These are phyloP conservation scores for Drosophila aff. DNA, from an alignment of 1,140 invertebrate genomes.

Conservation along the genomic window DNA sequence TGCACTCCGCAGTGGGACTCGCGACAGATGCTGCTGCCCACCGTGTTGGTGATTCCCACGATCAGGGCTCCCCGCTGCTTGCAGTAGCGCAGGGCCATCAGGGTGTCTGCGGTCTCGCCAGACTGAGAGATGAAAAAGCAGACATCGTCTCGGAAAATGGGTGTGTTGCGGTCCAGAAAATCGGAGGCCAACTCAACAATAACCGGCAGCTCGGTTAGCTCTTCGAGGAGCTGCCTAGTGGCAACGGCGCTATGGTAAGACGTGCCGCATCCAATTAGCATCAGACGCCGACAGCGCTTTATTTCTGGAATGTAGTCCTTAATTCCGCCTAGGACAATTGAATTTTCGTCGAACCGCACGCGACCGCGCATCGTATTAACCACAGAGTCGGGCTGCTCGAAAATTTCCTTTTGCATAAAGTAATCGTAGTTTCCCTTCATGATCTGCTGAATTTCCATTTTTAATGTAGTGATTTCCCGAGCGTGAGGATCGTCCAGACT, in stretches of 20 bases:
- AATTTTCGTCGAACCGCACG: slow-evolving; percentile 93
- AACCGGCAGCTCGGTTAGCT: slow-evolving; percentile 98
- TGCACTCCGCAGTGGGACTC: slow-evolving; percentile 99
- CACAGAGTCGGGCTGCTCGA: slow-evolving; percentile 99
- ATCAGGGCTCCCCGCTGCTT: slow-evolving; percentile 98
- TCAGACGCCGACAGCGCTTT: slow-evolving; percentile 96
- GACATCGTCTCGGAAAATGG: slow-evolving; percentile 99
- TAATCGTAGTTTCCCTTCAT: slow-evolving; percentile 99
- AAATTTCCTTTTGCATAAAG: slow-evolving; percentile 99
- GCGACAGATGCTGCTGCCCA: slow-evolving; percentile 98
- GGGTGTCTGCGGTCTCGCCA: slow-evolving; percentile 98
- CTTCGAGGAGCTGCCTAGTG: slow-evolving; percentile 98
- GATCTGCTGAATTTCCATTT: slow-evolving; percentile 99
- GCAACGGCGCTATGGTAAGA: slow-evolving; percentile 99
- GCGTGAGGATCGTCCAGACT: slow-evolving; percentile 93
- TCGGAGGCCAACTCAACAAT: slow-evolving; percentile 99
- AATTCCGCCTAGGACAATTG: slow-evolving; percentile 88
- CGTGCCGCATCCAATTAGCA: slow-evolving; percentile 99
- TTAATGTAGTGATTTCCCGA: slow-evolving; percentile 97
- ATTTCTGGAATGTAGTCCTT: slow-evolving; percentile 99
- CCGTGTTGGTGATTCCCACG: slow-evolving; percentile 96
- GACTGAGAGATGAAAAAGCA: slow-evolving; percentile 99
- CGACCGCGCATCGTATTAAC: slow-evolving; percentile 99
- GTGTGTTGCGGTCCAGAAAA: slow-evolving; percentile 98
- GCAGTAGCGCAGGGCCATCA: slow-evolving; percentile 98